phyloP scores from a whole-genome alignment of 2,113 vertebrate genomes.

The Ivindomyrus marchei region DNA sequence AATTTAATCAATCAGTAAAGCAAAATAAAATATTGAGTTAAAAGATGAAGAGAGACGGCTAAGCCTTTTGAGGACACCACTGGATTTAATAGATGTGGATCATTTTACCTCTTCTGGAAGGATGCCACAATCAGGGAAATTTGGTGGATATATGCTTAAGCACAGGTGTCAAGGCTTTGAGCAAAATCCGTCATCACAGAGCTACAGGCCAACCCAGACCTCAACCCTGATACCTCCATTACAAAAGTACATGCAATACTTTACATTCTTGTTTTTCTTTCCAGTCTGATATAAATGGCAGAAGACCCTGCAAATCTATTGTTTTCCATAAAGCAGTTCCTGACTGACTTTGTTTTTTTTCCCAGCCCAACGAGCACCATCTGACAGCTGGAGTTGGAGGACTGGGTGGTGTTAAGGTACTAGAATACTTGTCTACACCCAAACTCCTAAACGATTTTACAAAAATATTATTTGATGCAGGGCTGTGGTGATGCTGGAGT shows the following conservation, averaged over 20 bases:
- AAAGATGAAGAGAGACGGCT: conserved; percentile 4
- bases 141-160: background rate
- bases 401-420: background rate
- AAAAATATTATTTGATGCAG: background rate
- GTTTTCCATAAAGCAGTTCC: background rate
- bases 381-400: background rate
- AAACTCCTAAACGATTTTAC: background rate
- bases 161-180: background rate
- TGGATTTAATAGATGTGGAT: background rate
- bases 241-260: background rate
- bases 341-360: background rate
- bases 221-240: background rate
- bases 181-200: background rate
- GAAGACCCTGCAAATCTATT: background rate
- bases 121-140: background rate
- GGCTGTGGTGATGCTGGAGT: background rate
- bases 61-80: background rate
- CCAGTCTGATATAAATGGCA: background rate
- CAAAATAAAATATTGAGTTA: conserved; percentile 8
- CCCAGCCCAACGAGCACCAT: background rate
- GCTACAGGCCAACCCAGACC: background rate
- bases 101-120: background rate
- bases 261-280: background rate
- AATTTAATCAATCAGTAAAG: conserved; percentile 4
- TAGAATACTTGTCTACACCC: background rate